Evolutionary conservation across 64 coral and sea anemone genomes (phyloP).

Genomic region (Actinia tenebrosa): DNA sequence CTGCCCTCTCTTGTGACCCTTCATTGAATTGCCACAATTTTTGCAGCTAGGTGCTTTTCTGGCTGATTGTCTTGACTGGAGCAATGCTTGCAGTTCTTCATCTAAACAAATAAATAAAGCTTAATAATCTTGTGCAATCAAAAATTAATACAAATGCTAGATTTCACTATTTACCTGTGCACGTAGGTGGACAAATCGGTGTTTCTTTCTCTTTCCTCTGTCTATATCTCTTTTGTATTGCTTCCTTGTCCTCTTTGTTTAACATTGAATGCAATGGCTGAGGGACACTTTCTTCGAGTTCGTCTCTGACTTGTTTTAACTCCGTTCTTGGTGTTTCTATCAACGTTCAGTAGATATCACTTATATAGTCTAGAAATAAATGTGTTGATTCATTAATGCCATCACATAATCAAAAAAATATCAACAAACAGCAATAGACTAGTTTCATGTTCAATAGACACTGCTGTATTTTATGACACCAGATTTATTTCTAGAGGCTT

Average conservation of each 20-base stretch:
- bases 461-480: no score
- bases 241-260: constrained; percentile 11
- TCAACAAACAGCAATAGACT: no score
- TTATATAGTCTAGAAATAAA: neutral
- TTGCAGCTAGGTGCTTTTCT: neutral
- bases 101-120: neutral
- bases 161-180: neutral
- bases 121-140: neutral
- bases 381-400: no score
- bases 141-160: neutral
- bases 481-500: no score
- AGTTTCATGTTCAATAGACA: no score
- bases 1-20: neutral
- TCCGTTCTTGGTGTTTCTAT: neutral
- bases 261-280: neutral
- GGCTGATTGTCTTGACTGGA: neutral
- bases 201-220: constrained; percentile 10
- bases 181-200: constrained; percentile 26
- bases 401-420: no score
- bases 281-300: constrained; percentile 1
- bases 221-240: neutral
- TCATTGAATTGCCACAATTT: neutral
- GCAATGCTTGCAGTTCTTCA: neutral
- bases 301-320: neutral
- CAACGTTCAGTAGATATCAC: neutral